phyloP scores from a whole-genome alignment of 2,113 vertebrate genomes.

The Ceratotherium simum region DNA sequence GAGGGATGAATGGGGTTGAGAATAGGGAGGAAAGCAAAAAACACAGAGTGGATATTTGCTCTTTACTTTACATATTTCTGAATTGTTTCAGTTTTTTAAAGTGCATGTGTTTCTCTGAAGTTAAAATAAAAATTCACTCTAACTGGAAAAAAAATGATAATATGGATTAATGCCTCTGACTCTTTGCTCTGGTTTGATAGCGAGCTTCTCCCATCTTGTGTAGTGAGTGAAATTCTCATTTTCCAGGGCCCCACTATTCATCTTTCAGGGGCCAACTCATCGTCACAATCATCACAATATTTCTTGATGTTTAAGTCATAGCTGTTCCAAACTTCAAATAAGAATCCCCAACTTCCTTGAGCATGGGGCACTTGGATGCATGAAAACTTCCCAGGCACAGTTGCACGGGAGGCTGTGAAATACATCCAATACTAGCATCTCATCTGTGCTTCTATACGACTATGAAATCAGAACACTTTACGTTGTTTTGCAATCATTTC shows the following conservation, averaged over 20 bases:
- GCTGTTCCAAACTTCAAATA: not conserved
- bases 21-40: not conserved
- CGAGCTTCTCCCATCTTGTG: not conserved
- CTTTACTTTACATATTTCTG: not conserved
- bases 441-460: not conserved
- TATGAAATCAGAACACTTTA: not conserved
- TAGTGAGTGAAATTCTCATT: not conserved
- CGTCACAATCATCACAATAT: not conserved
- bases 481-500: not conserved
- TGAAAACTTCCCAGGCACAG: not conserved
- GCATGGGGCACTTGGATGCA: not conserved
- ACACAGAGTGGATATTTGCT: not conserved
- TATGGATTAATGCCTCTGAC: not conserved
- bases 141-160: not conserved
- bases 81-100: not conserved
- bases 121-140: constrained; percentile 11
- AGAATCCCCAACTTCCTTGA: not conserved
- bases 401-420: too few species aligned
- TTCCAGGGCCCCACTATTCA: not conserved
- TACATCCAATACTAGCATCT: not conserved
- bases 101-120: not conserved
- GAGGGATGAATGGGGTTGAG: not conserved
- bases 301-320: not conserved
- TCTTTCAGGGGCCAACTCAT: not conserved
- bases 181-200: not conserved